Evolutionary conservation across 2,888 invertebrate genomes (phyloP).

Genomic region (Drosophila limbata): DNA sequence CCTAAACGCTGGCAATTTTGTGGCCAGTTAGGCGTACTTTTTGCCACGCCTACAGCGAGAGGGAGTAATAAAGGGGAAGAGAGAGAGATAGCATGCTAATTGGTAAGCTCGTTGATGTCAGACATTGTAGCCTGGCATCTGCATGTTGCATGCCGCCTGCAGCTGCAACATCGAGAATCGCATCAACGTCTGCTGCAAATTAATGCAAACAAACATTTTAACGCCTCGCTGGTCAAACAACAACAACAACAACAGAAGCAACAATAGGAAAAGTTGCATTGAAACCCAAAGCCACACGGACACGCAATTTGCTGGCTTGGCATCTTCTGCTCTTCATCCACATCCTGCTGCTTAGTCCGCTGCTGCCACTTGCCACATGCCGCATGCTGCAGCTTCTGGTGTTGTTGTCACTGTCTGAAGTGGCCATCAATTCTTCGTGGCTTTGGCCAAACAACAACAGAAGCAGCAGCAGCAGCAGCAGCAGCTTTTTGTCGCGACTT

Average conservation of each 20-base stretch:
- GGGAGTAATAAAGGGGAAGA: background rate
- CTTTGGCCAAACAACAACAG: conserved; percentile 66
- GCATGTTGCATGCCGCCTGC: conserved; percentile 33
- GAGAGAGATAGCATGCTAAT: conserved; percentile 54
- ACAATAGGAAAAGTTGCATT: conserved; percentile 24
- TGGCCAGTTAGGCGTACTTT: conserved; percentile 25
- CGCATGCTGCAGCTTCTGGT: conserved; percentile 7
- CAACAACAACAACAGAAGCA: conserved; percentile 5
- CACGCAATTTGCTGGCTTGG: conserved; percentile 67
- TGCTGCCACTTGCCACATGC: conserved; percentile 10
- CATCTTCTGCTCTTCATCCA: conserved; percentile 18
- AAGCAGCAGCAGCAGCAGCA: conserved; percentile 20
- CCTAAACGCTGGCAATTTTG: conserved; percentile 36
- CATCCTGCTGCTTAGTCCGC: conserved; percentile 10
- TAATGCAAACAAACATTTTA: conserved; percentile 81
- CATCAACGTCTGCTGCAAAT: conserved; percentile 73
- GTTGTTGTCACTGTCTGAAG: conserved; percentile 73
- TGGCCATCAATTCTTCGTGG: conserved; percentile 78
- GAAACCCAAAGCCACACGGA: conserved; percentile 44
- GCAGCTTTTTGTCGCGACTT: conserved; percentile 40
- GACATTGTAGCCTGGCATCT: conserved; percentile 28
- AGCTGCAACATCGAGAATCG: conserved; percentile 34
- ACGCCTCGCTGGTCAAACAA: conserved; percentile 68
- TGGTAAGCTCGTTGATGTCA: conserved; percentile 63
- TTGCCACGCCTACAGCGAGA: conserved; percentile 39